Conservation (phyloP, 2,888 invertebrate genomes). For the Philereme transversata region DNA sequence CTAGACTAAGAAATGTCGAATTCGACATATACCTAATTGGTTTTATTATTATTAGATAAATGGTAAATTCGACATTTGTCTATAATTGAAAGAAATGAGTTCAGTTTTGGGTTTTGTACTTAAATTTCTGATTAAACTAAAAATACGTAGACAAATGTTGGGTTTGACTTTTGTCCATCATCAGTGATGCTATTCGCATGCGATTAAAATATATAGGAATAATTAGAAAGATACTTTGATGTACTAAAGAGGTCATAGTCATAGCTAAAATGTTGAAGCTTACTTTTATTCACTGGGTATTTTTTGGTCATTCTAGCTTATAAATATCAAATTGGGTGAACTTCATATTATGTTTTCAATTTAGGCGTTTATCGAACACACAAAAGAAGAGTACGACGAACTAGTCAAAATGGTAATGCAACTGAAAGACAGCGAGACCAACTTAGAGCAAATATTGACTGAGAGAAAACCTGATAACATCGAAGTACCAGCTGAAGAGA, state of each 20-base stretch:
- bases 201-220: too few relatives aligned
- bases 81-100: too few relatives aligned
- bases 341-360: constrained; percentile 47
- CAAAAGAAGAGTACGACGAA: constrained; percentile 84
- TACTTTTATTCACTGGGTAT: background rate
- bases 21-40: too few relatives aligned
- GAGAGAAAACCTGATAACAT: constrained; percentile 65
- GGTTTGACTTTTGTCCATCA: too few relatives aligned
- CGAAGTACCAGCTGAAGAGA: constrained; percentile 63
- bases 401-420: constrained; percentile 87
- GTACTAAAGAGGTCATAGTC: too few relatives aligned
- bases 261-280: background rate
- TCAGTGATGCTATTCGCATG: too few relatives aligned
- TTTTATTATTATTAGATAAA: too few relatives aligned
- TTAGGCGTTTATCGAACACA: constrained; percentile 80
- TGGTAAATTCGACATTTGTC: too few relatives aligned
- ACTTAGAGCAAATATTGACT: constrained; percentile 83
- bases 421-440: constrained; percentile 88
- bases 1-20: too few relatives aligned
- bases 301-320: background rate
- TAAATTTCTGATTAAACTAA: too few relatives aligned
- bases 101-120: too few relatives aligned
- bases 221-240: background rate
- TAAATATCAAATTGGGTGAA: background rate
- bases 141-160: too few relatives aligned